Conservation (phyloP, 2,797 vertebrate species). For the Melanotaenia nigrans region DNA sequence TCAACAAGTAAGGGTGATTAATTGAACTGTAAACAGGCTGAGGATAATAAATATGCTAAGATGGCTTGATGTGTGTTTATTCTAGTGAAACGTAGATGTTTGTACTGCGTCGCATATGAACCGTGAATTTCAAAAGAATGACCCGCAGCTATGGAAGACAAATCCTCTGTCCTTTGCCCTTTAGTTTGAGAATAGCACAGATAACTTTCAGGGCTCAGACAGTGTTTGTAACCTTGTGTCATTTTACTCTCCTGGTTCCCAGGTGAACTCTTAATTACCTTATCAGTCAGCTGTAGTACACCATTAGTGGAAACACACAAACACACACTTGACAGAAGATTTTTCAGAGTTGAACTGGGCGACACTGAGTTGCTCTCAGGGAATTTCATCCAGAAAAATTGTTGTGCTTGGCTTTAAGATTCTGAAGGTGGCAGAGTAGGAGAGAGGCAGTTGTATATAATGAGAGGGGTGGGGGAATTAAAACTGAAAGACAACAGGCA, state of each 20-base stretch:
- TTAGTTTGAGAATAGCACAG: slow-evolving; percentile 46
- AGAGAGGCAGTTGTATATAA: slow-evolving; percentile 5
- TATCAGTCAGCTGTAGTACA: slow-evolving; percentile 57
- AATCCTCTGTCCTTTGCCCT: slow-evolving; percentile 35
- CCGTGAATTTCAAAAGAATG: background rate
- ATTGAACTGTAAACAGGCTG: background rate
- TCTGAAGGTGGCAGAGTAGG: slow-evolving; percentile 22
- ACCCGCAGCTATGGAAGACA: background rate
- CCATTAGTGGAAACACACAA: slow-evolving; percentile 53
- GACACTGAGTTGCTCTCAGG: slow-evolving; percentile 39
- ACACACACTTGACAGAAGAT: slow-evolving; percentile 41
- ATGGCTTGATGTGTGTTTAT: background rate
- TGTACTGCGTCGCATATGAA: background rate
- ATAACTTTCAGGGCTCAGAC: slow-evolving; percentile 35
- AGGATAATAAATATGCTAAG: background rate
- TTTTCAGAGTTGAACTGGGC: slow-evolving; percentile 52
- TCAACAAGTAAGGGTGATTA: slow-evolving; percentile 6
- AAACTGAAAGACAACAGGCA: slow-evolving; percentile 43
- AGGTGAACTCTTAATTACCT: slow-evolving; percentile 71
- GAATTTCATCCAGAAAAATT: slow-evolving; percentile 54
- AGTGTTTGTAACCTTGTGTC: slow-evolving; percentile 51
- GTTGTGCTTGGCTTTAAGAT: slow-evolving; percentile 34
- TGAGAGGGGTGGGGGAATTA: slow-evolving; percentile 25
- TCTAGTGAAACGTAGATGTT: slow-evolving; percentile 15
- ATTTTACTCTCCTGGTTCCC: slow-evolving; percentile 57